Base-by-base conservation (phyloP, 2,888 invertebrate genomes). In the Morinoia aosen region DNA sequence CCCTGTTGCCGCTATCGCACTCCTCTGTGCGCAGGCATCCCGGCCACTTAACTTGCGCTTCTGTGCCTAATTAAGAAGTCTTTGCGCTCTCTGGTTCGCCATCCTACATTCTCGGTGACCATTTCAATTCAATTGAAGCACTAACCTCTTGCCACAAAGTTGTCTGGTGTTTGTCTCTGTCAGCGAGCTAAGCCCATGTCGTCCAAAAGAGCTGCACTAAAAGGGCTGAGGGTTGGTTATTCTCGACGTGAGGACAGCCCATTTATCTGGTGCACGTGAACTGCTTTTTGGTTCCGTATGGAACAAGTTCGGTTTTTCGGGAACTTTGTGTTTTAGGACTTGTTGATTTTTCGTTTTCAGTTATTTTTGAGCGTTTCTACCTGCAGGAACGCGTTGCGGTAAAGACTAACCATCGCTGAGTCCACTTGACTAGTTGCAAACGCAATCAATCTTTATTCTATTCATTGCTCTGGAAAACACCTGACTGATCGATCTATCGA, bases 51-150 rank as follows among this genome's bases (percentile, higher is more conserved):
- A 33, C 25, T 33, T 33, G 19, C 25, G 33, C 76, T 76, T 76
- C 76, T 76, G 76, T 33, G 16, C 76, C 76, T 76, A 76, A 76
- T 76, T 76, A 76, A 76, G 76, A 76, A 76, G 76, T 76, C 76
- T 76, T 76, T 33, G 76, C 19, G 19, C 76, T 76, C 76, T 33
- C 76, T 33, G 25, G 25, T 33, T 76, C 25, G 76, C 76, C 76
- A 76, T 76, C 33, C 76, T 76, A 76, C 76, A 76, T 76, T 76
- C 76, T 33, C 25, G 25, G 76, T 19, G 76, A 61, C 76, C 76
- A 76, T 76, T 76, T 76, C 76, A 76, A 76, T 76, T 76, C 76
- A 76, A 33, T 76, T 76, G 76, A 33, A 76, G 3, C 76, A 33
- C 25, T 76, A 16, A 76, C 76, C 33, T 33, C 33, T 76, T 76